These are phyloP conservation scores for Sinonovacula constricta DNA, from an alignment of 1,140 invertebrate genomes.

Conservation along the genomic window DNA sequence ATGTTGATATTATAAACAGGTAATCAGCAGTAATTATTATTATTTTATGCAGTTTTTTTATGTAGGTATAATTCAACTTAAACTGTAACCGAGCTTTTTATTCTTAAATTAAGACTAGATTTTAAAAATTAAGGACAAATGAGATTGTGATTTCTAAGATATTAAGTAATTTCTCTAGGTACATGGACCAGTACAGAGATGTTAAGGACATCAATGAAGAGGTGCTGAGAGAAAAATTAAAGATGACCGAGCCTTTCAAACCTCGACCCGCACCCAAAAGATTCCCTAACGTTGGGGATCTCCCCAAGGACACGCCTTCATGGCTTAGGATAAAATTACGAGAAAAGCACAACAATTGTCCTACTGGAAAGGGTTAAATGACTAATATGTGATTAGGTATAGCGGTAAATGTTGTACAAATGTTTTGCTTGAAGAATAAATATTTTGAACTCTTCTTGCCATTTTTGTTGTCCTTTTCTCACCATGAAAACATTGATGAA, in stretches of 20 bases:
- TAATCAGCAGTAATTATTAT: too few species aligned
- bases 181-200: conserved; percentile 95
- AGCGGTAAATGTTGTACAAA: too few species aligned
- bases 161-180: conserved; percentile 78
- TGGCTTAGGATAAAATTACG: conserved; percentile 64
- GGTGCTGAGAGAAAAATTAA: conserved; percentile 89
- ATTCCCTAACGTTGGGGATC: conserved; percentile 84
- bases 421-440: too few species aligned
- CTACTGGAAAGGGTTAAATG: conserved; percentile 68
- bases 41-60: too few species aligned
- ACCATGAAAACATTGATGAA: too few species aligned
- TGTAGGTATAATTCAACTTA: too few species aligned
- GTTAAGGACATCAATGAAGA: conserved; percentile 92
- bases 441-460: too few species aligned
- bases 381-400: too few species aligned
- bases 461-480: too few species aligned
- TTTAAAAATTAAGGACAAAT: background rate
- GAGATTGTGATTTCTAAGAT: background rate
- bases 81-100: too few species aligned
- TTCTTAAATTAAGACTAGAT: background rate
- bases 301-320: conserved; percentile 46
- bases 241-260: conserved; percentile 90
- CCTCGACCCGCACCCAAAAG: conserved; percentile 83
- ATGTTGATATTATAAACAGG: too few species aligned
- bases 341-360: conserved; percentile 57